Conservation (phyloP, 2,888 invertebrate species). For the Phoronis australis region DNA sequence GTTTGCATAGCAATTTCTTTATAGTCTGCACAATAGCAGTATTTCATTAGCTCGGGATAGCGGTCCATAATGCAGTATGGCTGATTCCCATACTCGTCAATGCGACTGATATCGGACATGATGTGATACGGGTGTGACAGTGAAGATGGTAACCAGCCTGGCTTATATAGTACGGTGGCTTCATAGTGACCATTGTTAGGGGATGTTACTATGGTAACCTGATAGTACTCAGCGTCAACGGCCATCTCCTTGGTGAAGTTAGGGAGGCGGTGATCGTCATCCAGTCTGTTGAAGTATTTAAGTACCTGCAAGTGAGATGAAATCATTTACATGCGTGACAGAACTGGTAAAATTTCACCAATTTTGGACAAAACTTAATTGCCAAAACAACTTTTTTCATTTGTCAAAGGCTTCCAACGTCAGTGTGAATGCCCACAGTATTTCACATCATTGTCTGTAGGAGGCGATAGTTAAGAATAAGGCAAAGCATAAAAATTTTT, state of each 20-base stretch:
- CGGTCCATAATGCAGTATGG: constrained; percentile 29
- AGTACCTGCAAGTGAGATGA: constrained; percentile 21
- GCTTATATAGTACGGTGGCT: constrained; percentile 23
- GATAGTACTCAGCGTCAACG: constrained; percentile 26
- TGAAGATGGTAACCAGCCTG: no score
- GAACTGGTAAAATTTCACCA: no score
- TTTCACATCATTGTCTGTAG: neutral
- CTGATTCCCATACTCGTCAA: constrained; percentile 34
- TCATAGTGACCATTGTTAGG: constrained; percentile 36
- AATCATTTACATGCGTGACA: no score
- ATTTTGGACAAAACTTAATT: no score
- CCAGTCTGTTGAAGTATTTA: constrained; percentile 22
- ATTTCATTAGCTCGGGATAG: constrained; percentile 34
- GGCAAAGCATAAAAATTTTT: neutral
- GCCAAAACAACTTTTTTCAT: no score
- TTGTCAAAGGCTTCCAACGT: no score
- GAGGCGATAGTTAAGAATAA: neutral
- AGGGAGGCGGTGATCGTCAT: constrained; percentile 25
- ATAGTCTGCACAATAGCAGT: constrained; percentile 24
- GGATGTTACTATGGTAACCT: constrained; percentile 28
- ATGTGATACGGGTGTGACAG: neutral
- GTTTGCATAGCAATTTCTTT: no score
- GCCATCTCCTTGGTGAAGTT: constrained; percentile 25
- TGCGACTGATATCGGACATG: constrained; percentile 26
- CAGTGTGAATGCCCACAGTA: no score